Conservation (phyloP, 2,888 invertebrate genomes). For the Corythucha ciliata region DNA sequence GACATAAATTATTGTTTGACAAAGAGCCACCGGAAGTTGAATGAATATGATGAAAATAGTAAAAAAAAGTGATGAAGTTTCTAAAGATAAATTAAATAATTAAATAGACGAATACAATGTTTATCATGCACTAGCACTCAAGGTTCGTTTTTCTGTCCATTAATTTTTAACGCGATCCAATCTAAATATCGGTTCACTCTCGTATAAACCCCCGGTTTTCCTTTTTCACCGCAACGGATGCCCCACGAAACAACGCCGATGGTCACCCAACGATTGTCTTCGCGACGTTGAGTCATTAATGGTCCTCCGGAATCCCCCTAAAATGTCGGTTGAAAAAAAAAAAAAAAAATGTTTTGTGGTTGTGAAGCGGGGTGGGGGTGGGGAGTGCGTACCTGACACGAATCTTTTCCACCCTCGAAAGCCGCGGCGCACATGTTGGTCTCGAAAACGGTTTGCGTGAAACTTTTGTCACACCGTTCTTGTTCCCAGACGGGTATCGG, state of each 20-base stretch:
- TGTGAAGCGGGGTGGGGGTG: background rate
- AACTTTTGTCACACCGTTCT: slow-evolving; percentile 51
- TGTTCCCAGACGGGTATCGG: slow-evolving; percentile 69
- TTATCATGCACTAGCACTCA: too few relatives aligned
- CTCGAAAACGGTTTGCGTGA: slow-evolving; percentile 55
- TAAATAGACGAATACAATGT: too few relatives aligned
- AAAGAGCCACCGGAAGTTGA: too few relatives aligned
- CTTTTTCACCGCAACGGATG: slow-evolving; percentile 63
- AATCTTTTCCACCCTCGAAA: slow-evolving; percentile 65
- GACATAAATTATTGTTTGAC: too few relatives aligned
- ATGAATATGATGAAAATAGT: too few relatives aligned
- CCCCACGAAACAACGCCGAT: slow-evolving; percentile 83
- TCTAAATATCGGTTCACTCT: slow-evolving; percentile 59
- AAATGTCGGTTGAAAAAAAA: slow-evolving; percentile 21
- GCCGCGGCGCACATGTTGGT: slow-evolving; percentile 68
- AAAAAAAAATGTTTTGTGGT: slow-evolving; percentile 4
- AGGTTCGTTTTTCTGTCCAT: too few relatives aligned
- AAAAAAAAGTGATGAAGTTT: too few relatives aligned
- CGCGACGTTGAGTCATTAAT: slow-evolving; percentile 59
- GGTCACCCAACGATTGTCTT: slow-evolving; percentile 64
- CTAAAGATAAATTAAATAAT: too few relatives aligned
- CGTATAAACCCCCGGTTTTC: slow-evolving; percentile 70
- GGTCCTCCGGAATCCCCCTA: slow-evolving; percentile 83
- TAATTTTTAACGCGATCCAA: too few relatives aligned
- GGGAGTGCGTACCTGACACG: slow-evolving; percentile 58